Conservation (phyloP, 2,888 invertebrate species). For the Dorcus parallelipipedus region DNA sequence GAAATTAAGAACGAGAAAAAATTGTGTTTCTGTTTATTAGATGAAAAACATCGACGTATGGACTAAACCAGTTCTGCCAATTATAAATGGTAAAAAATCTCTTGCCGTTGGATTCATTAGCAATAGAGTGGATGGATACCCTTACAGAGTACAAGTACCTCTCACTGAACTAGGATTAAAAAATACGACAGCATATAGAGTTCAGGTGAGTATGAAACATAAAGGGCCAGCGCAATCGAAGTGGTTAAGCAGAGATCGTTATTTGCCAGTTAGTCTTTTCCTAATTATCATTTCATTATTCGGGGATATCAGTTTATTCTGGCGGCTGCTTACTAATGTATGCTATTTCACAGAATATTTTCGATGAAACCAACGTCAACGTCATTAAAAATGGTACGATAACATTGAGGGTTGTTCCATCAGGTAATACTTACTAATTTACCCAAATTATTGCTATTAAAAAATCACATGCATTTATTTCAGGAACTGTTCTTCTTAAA, state of each 20-base stretch:
- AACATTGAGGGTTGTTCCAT: constrained; percentile 54
- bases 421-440: constrained; percentile 43
- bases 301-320: too few relatives aligned
- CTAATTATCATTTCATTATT: too few relatives aligned
- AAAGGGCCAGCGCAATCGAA: not conserved
- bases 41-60: constrained; percentile 53
- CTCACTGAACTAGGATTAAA: constrained; percentile 39
- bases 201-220: constrained; percentile 36
- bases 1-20: too few relatives aligned
- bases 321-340: not conserved
- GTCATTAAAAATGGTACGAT: constrained; percentile 41
- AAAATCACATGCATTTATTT: not conserved
- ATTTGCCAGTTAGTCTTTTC: too few relatives aligned
- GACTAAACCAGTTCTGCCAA: constrained; percentile 54
- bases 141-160: constrained; percentile 42
- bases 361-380: constrained; percentile 44
- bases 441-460: too few relatives aligned
- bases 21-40: constrained; percentile 11
- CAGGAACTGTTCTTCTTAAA: constrained; percentile 9
- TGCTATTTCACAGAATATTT: constrained; percentile 44
- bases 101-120: constrained; percentile 60
- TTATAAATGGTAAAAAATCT: constrained; percentile 46
- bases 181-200: constrained; percentile 39
- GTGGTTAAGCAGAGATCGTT: too few relatives aligned
- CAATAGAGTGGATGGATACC: constrained; percentile 48